A percentile compares a stretch with the other conserved stretches of the same genome.
These are phyloP conservation scores for Noctua fimbriata DNA, from an alignment of 2,888 invertebrate species.

Conservation along the genomic window DNA sequence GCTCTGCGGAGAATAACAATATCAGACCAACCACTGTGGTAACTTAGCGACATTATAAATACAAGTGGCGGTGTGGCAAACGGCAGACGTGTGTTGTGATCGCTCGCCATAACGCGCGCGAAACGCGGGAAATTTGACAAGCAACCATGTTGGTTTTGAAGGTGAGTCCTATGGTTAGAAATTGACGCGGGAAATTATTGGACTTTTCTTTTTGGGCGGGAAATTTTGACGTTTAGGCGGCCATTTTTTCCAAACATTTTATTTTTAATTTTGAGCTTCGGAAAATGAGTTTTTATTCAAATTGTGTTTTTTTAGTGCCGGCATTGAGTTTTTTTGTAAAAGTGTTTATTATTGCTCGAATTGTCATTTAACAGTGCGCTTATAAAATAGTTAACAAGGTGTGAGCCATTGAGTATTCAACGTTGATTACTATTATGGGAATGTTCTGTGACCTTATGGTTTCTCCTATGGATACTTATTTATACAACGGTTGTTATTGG, in stretches of 20 bases:
- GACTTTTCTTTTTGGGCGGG: constrained; percentile 24
- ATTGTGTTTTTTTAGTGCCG: constrained; percentile 18
- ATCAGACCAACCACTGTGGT: constrained; percentile 80
- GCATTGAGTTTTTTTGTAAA: constrained; percentile 22
- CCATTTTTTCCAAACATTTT: not conserved
- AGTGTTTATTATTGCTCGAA: constrained; percentile 48
- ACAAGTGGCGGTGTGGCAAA: constrained; percentile 80
- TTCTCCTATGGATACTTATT: constrained; percentile 28
- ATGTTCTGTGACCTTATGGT: constrained; percentile 48
- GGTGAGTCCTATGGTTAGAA: constrained; percentile 79
- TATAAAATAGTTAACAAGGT: constrained; percentile 39
- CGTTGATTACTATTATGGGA: constrained; percentile 30
- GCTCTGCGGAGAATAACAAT: constrained; percentile 85
- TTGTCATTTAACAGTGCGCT: constrained; percentile 43
- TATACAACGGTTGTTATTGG: constrained; percentile 20
- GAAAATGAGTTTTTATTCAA: not conserved
- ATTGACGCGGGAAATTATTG: constrained; percentile 34
- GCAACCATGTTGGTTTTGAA: constrained; percentile 86
- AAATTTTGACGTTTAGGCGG: constrained; percentile 23
- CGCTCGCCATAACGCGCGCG: constrained; percentile 78
- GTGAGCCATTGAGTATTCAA: constrained; percentile 41
- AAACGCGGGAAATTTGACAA: constrained; percentile 86
- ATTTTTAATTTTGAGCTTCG: not conserved
- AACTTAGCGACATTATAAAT: constrained; percentile 89
- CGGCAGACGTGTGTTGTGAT: constrained; percentile 81